Evolutionary conservation across 2,888 invertebrate species (phyloP), one percentile per base, ranked within the genome.

Genomic region (Eumacrocentrus americanus): DNA sequence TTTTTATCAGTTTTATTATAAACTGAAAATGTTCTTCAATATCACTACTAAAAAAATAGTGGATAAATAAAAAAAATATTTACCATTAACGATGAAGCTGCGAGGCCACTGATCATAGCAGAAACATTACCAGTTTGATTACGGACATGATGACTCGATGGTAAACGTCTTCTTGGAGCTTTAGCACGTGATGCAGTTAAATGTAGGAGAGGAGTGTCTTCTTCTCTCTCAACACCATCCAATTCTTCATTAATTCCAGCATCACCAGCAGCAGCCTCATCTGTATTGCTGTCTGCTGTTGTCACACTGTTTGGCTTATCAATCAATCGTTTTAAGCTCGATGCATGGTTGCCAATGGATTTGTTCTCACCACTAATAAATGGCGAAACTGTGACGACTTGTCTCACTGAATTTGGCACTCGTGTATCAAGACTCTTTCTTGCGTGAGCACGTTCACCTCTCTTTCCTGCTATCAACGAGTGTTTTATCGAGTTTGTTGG

Each of bases 91-190:
- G 9, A 7, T 9, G 40, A 7, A 18, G 46, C 47, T 25, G 62
- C 29, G 11, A 65, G 58, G 35, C 63, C 53, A 18, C 67, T 61
- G 22, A 66, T 60, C 16, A 4, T 4, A 4, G 54, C 56, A 46
- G 64, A 61, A 54, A 68, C 59, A 40, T 65, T 69, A 51, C 67
- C 59, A 55, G 66, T 64, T 12, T 73, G 72, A 54, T 73, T 71
- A 50, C 76, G 72, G 47, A 76, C 65, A 65, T 74, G 78, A 58
- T 79, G 79, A 18, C 83, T 83, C 25, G 88, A 87, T 2, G 90
- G 89, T n/a, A 86, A 87, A 71, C 89, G 82, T 70, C 89, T 82
- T 61, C 88, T 82, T 34, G 90, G 89, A 63, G 87, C 87, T 81
- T 87, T 87, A 11, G 86, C 88, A 67, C 88, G 78, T 14, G 81